Evolutionary conservation across 2,113 vertebrate genomes (phyloP).

Genomic region (Glaucomys volans): DNA sequence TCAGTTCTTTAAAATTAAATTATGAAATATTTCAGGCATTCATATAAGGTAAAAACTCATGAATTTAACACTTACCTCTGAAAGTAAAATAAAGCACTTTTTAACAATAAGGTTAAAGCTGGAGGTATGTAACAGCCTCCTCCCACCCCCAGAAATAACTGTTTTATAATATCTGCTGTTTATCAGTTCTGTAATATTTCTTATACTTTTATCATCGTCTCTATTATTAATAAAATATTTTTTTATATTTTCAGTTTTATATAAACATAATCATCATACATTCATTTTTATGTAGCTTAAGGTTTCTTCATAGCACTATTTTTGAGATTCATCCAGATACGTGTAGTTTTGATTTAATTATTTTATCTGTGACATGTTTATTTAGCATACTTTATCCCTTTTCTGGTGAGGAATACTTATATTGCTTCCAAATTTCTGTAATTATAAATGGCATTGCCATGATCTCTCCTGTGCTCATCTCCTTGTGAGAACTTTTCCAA

Average conservation of each 20-base stretch:
- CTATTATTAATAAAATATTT: neutral
- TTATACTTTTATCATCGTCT: neutral
- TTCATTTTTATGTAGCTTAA: neutral
- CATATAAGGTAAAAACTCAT: neutral
- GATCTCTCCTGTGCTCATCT: neutral
- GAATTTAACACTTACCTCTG: neutral
- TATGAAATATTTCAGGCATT: neutral
- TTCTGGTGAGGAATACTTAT: neutral
- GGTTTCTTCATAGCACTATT: neutral
- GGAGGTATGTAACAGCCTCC: neutral
- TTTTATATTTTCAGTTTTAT: neutral
- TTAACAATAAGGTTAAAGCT: neutral
- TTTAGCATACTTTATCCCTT: neutral
- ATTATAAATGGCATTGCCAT: neutral
- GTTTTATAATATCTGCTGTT: neutral
- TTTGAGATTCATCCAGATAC: neutral
- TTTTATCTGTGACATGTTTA: neutral
- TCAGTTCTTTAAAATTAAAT: neutral
- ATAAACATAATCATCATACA: neutral
- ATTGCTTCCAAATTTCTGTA: neutral
- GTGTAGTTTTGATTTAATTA: neutral
- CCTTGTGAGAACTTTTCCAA: neutral
- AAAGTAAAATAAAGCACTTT: neutral
- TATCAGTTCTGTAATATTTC: neutral
- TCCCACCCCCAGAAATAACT: neutral